Percentiles rank a stretch among this genome's conserved stretches.
Conservation (phyloP, 2,113 vertebrate species). For the Cheirogaleus medius region DNA sequence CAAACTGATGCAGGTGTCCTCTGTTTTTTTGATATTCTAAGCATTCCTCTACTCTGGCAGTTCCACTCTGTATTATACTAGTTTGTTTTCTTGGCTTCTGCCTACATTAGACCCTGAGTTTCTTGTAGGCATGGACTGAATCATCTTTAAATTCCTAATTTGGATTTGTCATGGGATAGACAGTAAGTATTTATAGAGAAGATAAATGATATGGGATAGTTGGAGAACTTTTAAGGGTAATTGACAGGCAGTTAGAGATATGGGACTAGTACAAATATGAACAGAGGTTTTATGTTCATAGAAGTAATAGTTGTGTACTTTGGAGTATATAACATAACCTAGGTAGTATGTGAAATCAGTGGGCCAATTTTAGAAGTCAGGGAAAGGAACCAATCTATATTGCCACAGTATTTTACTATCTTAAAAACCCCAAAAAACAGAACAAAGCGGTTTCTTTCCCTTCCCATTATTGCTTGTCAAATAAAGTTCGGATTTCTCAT, state of each 20-base stretch:
- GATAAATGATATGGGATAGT: not conserved
- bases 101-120: not conserved
- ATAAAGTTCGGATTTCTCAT: slow-evolving; percentile 69
- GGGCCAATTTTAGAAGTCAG: slow-evolving; percentile 30
- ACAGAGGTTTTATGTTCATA: not conserved
- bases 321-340: not conserved
- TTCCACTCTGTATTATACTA: not conserved
- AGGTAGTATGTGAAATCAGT: not conserved
- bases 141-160: slow-evolving; percentile 27
- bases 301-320: not conserved
- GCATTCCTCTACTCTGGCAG: not conserved
- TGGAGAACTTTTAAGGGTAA: slow-evolving; percentile 2
- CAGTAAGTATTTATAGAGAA: not conserved
- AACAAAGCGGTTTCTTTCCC: slow-evolving; percentile 53
- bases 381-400: not conserved
- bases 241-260: not conserved
- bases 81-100: slow-evolving; percentile 31
- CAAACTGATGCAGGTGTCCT: not conserved
- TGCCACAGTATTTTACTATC: not conserved
- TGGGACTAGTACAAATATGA: not conserved
- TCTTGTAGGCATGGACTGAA: not conserved
- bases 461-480: slow-evolving; percentile 26
- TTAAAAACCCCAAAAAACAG: not conserved
- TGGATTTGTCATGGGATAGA: not conserved
- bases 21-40: not conserved